Base-by-base conservation (phyloP, 2,888 invertebrate genomes). In the Lumbricus terrestris region DNA sequence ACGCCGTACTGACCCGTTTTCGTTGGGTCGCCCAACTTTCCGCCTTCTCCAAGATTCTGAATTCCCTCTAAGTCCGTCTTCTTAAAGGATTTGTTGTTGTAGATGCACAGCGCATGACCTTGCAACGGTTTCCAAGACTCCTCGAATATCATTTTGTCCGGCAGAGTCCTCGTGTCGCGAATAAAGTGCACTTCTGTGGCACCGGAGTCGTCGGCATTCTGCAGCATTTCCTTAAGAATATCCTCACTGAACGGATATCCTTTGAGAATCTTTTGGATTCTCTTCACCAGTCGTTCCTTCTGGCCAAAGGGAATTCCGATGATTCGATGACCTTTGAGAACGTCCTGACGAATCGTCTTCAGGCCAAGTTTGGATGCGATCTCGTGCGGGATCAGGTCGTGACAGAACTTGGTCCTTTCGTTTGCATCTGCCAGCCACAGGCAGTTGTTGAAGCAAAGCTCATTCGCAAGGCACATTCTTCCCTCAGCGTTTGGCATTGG, bases 1-100 rank as follows among this genome's bases (percentile, higher is more conserved):
- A 94, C 94, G 38, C 94, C 94, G 92, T 93, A 94, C 90, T 94
- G 94, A 4, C 94, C 92, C 0, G 94, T 94, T 91, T 94, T 94
- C 90, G 93, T 92, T 11, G 93, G 93, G 90, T 94, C 94, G 29
- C 92, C 91, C 40, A 91, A 89, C 92, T 94, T 94, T 91, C 94
- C 93, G 3, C 94, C 94, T 83, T 93, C 92, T 15, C 94, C 94
- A 8, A 94, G 93, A 88, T 93, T 92, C 82, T 94, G 94, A 88
- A 94, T 94, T 34, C 94, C 94, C 90, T 92, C 90, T 16, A 94
- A 89, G 90, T 94, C 94, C 54, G 90, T 90, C 88, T 93, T 91
- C 20, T 93, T 93, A 91, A 94, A 94, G 11, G 92, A 93, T 37
- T 92, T 93, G 92, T 94, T 92, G 91, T 94, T 94, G 92, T 92